Base-by-base conservation (phyloP, 2,113 vertebrate genomes). In the Falcunculus frontatus region DNA sequence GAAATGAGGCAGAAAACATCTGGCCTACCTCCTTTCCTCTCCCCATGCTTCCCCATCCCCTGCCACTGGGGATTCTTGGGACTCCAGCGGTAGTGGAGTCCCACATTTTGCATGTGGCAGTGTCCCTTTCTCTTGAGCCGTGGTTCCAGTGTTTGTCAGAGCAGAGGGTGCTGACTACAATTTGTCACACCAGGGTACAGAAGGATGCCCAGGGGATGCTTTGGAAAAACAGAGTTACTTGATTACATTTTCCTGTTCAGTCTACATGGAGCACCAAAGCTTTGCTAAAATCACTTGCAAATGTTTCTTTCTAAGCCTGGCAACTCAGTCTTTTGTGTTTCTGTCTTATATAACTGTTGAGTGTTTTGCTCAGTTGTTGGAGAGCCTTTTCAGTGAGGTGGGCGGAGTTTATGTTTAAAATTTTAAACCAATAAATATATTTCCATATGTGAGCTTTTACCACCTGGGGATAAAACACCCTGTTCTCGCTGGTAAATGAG, bases 351-450 rank as follows among this genome's bases (percentile, higher is more conserved):
- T 64, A 90, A 60, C 75, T 60, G 21, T 69, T 33, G 47, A 70
- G 30, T 77, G 59, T 81, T 96, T 72, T 70, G 47, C 60, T 95
- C 22, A 39, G 57, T 68, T 94, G 56, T 41, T 72, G 76, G 60
- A 95, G 74, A 90, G 32, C 37, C n/a, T 18, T 70, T 90, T 68
- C 57, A 60, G 42, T 33, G 77, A 91, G 33, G 12, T 3, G 15
- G 49, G 41, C 90, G 47, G 62, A 78, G 47, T 83, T 93, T 74
- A 76, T 73, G 62, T 90, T 96, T 72, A 81, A 92, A 46, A 84
- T 56, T 95, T 88, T 89, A 95, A 94, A 81, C 69, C 83, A 94
- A 72, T 95, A 93, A 95, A 92, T 15, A 0, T 56, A 75, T 93
- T 96, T 94, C 78, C 35, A 39, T 84, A 74, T 60, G 73, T 81